phyloP scores from a whole-genome alignment of 2,113 vertebrate genomes.

The Thalassoma bifasciatum region DNA sequence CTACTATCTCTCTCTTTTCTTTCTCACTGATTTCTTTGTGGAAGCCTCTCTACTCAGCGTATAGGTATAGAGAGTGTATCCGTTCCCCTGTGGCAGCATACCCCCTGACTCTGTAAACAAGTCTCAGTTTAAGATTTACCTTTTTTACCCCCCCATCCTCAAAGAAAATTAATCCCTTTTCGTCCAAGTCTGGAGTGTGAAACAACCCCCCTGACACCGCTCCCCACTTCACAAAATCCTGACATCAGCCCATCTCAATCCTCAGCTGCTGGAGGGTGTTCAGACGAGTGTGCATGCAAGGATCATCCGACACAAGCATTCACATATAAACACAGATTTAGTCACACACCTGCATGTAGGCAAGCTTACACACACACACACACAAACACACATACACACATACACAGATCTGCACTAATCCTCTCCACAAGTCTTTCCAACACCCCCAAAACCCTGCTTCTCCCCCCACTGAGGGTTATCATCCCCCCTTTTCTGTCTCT shows the following conservation, averaged over 20 bases:
- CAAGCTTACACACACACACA: slow-evolving; percentile 57
- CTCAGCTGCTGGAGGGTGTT: slow-evolving; percentile 63
- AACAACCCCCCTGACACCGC: slow-evolving; percentile 28
- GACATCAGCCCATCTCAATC: slow-evolving; percentile 75
- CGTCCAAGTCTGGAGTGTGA: slow-evolving; percentile 48
- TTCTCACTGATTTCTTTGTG: slow-evolving; percentile 36
- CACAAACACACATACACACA: slow-evolving; percentile 40
- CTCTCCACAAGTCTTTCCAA: slow-evolving; percentile 54
- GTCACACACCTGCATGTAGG: slow-evolving; percentile 74
- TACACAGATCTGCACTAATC: slow-evolving; percentile 71
- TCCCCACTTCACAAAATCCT: slow-evolving; percentile 35
- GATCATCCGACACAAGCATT: slow-evolving; percentile 63
- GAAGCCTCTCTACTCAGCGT: slow-evolving; percentile 54
- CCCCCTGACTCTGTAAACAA: slow-evolving; percentile 76
- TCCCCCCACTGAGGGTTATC: slow-evolving; percentile 62
- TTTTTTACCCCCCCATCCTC: slow-evolving; percentile 68
- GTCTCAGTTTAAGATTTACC: slow-evolving; percentile 74
- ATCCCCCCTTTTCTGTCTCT: slow-evolving; percentile 54
- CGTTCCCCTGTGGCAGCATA: slow-evolving; percentile 68
- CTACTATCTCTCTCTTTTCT: slow-evolving; percentile 12
- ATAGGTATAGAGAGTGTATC: slow-evolving; percentile 68
- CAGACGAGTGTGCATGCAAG: slow-evolving; percentile 59
- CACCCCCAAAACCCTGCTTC: slow-evolving; percentile 60
- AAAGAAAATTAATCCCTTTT: slow-evolving; percentile 66
- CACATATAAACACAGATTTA: slow-evolving; percentile 65